Conservation (phyloP, 1,140 invertebrate species). For the Halictus rubicundus region DNA sequence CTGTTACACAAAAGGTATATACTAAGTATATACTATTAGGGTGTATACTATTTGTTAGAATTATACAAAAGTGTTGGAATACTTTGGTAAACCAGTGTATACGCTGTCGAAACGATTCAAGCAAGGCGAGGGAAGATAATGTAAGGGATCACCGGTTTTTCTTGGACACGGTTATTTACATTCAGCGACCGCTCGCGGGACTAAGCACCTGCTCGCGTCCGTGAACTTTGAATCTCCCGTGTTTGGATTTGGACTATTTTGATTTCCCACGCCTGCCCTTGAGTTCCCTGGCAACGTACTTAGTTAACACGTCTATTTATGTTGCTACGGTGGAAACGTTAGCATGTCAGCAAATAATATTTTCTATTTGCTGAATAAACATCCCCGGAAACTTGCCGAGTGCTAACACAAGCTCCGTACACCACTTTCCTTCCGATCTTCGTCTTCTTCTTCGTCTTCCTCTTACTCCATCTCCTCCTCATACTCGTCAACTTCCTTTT, state of each 20-base stretch:
- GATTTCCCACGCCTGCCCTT: slow-evolving; percentile 8
- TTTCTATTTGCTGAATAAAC: slow-evolving; percentile 1
- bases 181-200: not conserved
- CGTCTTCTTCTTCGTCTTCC: not conserved
- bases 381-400: not conserved
- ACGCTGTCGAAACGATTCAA: too few species aligned
- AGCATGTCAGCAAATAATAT: slow-evolving; percentile 8
- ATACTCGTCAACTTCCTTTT: not conserved
- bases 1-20: too few species aligned
- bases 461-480: not conserved
- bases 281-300: not conserved
- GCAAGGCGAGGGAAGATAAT: too few species aligned
- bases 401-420: slow-evolving; percentile 1
- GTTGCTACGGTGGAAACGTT: not conserved
- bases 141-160: not conserved
- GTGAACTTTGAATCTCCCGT: not conserved
- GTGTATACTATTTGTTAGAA: too few species aligned
- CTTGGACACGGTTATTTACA: not conserved
- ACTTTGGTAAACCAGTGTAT: too few species aligned
- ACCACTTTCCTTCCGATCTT: slow-evolving; percentile 30
- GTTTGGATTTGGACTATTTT: not conserved
- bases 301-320: slow-evolving; percentile 1
- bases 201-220: not conserved
- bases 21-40: too few species aligned
- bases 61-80: too few species aligned